phyloP scores from a whole-genome alignment of 2,113 vertebrate species.

The Cygnus atratus region DNA sequence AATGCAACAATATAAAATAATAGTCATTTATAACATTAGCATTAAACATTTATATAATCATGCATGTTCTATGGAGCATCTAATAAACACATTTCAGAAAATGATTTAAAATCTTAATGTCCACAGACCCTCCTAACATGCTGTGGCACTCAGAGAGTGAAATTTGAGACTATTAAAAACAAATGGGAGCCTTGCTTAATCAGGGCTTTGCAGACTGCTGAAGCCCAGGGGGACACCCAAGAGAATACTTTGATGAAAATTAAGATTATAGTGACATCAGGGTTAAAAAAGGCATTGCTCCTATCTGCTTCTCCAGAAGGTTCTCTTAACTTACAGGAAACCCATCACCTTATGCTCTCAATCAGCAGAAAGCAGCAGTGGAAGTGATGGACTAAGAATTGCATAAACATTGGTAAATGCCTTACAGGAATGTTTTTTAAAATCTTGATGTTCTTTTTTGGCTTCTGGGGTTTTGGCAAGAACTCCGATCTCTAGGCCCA shows the following conservation, averaged over 20 bases:
- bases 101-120: background rate
- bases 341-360: background rate
- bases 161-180: background rate
- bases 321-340: background rate
- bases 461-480: constrained; percentile 68
- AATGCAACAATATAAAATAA: background rate
- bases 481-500: background rate
- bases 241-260: background rate
- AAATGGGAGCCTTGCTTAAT: constrained; percentile 1
- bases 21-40: background rate
- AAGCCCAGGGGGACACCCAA: background rate
- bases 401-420: constrained; percentile 57
- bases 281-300: background rate
- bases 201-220: background rate
- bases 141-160: background rate
- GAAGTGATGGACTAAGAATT: constrained; percentile 26
- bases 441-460: constrained; percentile 53
- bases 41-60: background rate
- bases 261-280: background rate
- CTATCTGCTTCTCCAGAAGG: background rate
- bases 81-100: background rate
- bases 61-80: background rate
- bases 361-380: background rate
- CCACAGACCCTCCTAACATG: background rate
- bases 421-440: constrained; percentile 45